phyloP scores from a whole-genome alignment of 2,797 vertebrate genomes.

The Carapus acus region DNA sequence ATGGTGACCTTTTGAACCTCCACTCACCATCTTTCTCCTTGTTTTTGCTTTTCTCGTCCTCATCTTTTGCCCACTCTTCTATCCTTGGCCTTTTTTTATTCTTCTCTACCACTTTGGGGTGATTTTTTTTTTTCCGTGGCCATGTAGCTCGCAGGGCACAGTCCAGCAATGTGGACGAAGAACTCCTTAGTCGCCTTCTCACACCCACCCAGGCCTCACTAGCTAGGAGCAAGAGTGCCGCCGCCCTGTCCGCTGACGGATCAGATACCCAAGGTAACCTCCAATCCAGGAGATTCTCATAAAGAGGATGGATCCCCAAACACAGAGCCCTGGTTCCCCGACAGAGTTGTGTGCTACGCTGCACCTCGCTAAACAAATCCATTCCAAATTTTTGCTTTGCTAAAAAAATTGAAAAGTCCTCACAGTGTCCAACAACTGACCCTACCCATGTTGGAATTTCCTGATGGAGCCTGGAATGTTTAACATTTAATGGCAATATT shows the following conservation, averaged over 20 bases:
- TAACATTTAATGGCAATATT: too few species aligned
- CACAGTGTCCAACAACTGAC: not conserved
- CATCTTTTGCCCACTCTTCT: conserved; percentile 48
- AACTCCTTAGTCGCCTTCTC: conserved; percentile 85
- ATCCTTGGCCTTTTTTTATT: conserved; percentile 42
- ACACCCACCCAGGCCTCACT: conserved; percentile 89
- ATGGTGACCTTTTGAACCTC: conserved; percentile 59
- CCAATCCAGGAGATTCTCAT: conserved; percentile 53
- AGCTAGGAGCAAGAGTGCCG: conserved; percentile 93
- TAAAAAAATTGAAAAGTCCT: not conserved
- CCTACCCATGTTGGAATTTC: not conserved
- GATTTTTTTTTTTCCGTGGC: conserved; percentile 54
- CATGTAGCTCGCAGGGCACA: conserved; percentile 78
- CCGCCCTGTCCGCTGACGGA: conserved; percentile 82
- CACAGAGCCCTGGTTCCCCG: conserved; percentile 9
- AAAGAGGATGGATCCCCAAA: conserved; percentile 34
- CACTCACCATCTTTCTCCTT: conserved; percentile 16
- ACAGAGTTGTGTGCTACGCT: too few species aligned
- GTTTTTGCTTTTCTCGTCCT: conserved; percentile 54
- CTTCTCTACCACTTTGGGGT: conserved; percentile 45
- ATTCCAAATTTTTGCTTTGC: not conserved
- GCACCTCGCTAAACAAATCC: not conserved
- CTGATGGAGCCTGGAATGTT: not conserved
- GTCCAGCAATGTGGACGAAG: conserved; percentile 79
- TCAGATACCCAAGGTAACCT: conserved; percentile 85